Base-by-base conservation (phyloP, 1,140 invertebrate species). In the Antheraea pernyi region DNA sequence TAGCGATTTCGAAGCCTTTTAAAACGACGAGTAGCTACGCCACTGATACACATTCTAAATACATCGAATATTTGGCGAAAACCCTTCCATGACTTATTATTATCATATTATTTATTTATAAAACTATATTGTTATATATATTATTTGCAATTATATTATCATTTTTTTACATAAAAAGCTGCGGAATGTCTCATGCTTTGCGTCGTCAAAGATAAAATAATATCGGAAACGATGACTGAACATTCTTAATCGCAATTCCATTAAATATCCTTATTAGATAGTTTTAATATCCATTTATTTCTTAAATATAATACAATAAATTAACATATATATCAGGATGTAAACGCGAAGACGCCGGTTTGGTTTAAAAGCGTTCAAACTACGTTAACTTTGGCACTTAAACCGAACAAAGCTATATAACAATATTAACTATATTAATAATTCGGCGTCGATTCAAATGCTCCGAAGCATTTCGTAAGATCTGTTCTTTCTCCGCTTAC, bases 151-250 rank as follows among this genome's bases (percentile, higher is more conserved):
- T 53, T 2, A 53, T 53, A 13, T 53, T 2, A 16, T 53, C 16
- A 13, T 13, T 16, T 53, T 53, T 53, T 42, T 11, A 11, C 46
- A 16, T 53, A 53, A 53, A 53, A 53, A 53, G 46, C 46, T 63
- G 73, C 79, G 84, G 84, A 86, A 86, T 86, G 84, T 86, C 74
- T 78, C 70, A 76, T 75, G 70, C 61, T 69, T 53, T 70, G 70
- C 67, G 67, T 65, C 59, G 67, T 65, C 59, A 42, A 75, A 63
- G 68, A 58, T 68, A 75, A 66, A 42, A 70, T 48, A 69, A 37
- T n/a, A 37, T 63, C 36, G 46, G 16, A 53, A 53, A 16, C 13
- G 5, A 5, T 13, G 60, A 60, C 36, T 13, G 39, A 59, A 65
- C 18, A 18, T 59, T 67, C 1, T 22, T 59, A 67, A 16, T 58